Base-by-base conservation (phyloP, 1,140 invertebrate species). In the Homalodisca vitripennis region DNA sequence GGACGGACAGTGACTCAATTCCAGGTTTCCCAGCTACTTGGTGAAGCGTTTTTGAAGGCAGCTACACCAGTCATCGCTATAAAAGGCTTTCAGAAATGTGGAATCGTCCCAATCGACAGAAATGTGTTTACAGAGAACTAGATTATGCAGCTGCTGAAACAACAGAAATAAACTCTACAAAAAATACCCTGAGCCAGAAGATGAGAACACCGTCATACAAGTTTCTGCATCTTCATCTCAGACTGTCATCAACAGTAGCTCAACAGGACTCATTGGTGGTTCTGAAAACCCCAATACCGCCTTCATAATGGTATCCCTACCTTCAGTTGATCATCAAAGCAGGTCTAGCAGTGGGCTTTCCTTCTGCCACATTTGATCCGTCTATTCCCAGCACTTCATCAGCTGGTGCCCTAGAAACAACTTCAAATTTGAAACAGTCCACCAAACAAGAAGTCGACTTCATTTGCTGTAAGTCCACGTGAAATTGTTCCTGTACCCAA, bases 111-210 rank as follows among this genome's bases (percentile, higher is more conserved):
- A 26, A 47, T 77, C 10, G 71, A 78, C 69, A 46, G 66, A 27
- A 30, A 79, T 51, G 71, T 77, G 13, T 77, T 77, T 70, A 27
- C 66, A 46, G 73, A n/a, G n/a, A 77, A 12, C 41, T 71, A 53
- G 72, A 71, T 79, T 69, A 81, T 81, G 24, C 55, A 29, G 63
- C 68, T 41, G 81, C 81, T 24, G 80, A 80, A 66, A 77, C 77
- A 0, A 78, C 75, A 26, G 82, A 82, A 75, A 82, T 82, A n/a
- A 20, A 29, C 67, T 0, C 80, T 80, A 81, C 65, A n/a, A 70
- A 63, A 17, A 26, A 48, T 57, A 69, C 67, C 34, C 67, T 67
- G 32, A 22, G 20, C 31, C 60, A 55, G 47, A 55, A 12, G 29
- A 12, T 20, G 32, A 47, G 24, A 57, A 10, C 13, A 31, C 24